These are phyloP conservation scores for Odontamblyopus rebecca DNA, from an alignment of 2,797 vertebrate genomes.

Conservation along the genomic window DNA sequence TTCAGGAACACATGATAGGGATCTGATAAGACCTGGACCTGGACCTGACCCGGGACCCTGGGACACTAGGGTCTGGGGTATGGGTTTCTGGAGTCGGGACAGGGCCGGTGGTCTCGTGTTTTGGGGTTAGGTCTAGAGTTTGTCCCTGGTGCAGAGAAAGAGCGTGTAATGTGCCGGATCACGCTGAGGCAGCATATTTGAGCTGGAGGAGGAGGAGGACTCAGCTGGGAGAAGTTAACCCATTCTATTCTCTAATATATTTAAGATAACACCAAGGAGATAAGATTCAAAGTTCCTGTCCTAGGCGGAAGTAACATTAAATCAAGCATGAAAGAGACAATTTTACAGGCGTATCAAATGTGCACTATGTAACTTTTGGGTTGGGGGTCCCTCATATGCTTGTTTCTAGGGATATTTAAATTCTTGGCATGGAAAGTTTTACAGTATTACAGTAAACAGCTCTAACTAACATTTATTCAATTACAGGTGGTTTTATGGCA, in stretches of 20 bases:
- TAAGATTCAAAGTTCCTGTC: too few relatives aligned
- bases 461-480: too few relatives aligned
- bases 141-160: slow-evolving; percentile 11
- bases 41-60: not conserved
- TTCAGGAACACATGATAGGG: slow-evolving; percentile 35
- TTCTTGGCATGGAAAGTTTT: too few relatives aligned
- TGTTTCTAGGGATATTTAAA: too few relatives aligned
- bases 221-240: slow-evolving; percentile 62
- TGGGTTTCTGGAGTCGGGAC: not conserved
- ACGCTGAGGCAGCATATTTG: slow-evolving; percentile 67
- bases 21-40: slow-evolving; percentile 15
- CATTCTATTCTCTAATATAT: slow-evolving; percentile 13
- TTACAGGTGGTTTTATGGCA: too few relatives aligned
- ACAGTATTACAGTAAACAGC: too few relatives aligned
- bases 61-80: not conserved
- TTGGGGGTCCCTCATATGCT: too few relatives aligned
- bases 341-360: too few relatives aligned
- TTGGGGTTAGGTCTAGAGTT: slow-evolving; percentile 2
- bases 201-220: slow-evolving; percentile 49
- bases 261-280: too few relatives aligned
- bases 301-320: too few relatives aligned
- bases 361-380: too few relatives aligned
- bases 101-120: not conserved
- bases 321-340: too few relatives aligned
- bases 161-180: slow-evolving; percentile 50